phyloP scores from a whole-genome alignment of 2,797 vertebrate genomes.

The Rhinichthys osculus region DNA sequence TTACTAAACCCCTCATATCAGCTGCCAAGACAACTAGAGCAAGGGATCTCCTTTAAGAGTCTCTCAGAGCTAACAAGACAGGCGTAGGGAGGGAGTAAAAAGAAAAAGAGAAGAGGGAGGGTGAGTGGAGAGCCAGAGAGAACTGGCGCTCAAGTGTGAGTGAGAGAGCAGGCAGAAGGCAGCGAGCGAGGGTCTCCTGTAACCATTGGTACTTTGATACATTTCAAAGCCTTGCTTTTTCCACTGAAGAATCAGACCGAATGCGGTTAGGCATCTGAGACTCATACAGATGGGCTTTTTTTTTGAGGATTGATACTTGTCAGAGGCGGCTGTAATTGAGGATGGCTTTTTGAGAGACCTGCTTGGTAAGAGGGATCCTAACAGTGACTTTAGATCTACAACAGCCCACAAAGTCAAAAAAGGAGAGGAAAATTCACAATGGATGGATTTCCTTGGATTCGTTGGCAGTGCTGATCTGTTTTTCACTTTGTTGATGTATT shows the following conservation, averaged over 20 bases:
- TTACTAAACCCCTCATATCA: slow-evolving; percentile 68
- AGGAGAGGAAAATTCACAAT: neutral
- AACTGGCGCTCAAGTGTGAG: slow-evolving; percentile 71
- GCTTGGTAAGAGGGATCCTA: neutral
- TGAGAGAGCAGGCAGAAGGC: slow-evolving; percentile 71
- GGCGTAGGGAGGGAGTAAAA: slow-evolving; percentile 67
- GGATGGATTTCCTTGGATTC: neutral
- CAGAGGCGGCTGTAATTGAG: neutral
- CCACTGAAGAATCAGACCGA: slow-evolving; percentile 55
- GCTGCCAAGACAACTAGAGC: slow-evolving; percentile 64
- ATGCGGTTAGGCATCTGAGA: neutral
- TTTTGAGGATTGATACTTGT: neutral
- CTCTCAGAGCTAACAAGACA: slow-evolving; percentile 68
- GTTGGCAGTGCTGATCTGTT: slow-evolving; percentile 20
- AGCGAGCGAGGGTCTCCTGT: slow-evolving; percentile 80
- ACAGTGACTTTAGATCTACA: slow-evolving; percentile 3
- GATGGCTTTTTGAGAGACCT: slow-evolving; percentile 13
- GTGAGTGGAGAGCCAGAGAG: slow-evolving; percentile 64
- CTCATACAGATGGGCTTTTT: slow-evolving; percentile 6
- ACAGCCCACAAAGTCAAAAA: slow-evolving; percentile 4
- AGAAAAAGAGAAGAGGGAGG: slow-evolving; percentile 46
- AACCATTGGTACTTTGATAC: slow-evolving; percentile 84
- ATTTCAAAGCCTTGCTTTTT: slow-evolving; percentile 66
- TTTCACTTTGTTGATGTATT: slow-evolving; percentile 8
- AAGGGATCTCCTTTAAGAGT: slow-evolving; percentile 70